Conservation (phyloP, 53 echinoderm and acorn worm genomes). For the Arbacia lixula region DNA sequence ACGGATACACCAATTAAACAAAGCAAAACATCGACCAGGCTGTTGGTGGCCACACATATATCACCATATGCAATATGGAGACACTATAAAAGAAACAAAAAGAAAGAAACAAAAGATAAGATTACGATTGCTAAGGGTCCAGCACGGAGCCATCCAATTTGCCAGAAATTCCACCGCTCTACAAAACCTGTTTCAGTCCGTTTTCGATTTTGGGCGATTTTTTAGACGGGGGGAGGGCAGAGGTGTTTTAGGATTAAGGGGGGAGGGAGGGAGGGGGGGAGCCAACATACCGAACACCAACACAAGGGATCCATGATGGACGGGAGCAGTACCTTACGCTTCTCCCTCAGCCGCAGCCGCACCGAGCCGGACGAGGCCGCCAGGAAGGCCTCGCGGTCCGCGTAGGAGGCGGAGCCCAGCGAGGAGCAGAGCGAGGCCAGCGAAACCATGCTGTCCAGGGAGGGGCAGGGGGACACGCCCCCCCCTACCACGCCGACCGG, state of each 20-base stretch:
- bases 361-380: conserved; percentile 38
- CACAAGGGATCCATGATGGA: conserved; percentile 55
- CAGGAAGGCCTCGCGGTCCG: conserved; percentile 53
- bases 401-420: conserved; percentile 58
- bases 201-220: neutral
- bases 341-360: conserved; percentile 48
- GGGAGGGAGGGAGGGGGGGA: conserved; percentile 15
- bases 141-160: conserved; percentile 13
- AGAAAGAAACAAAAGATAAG: too few species aligned
- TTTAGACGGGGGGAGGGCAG: neutral
- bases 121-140: conserved; percentile 8
- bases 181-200: too few species aligned
- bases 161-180: conserved; percentile 2
- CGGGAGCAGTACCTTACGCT: conserved; percentile 47
- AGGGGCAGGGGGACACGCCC: conserved; percentile 69
- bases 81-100: conserved; percentile 5
- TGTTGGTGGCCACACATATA: too few species aligned
- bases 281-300: conserved; percentile 61
- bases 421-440: conserved; percentile 68
- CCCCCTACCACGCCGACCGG: conserved; percentile 7
- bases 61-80: conserved; percentile 14
- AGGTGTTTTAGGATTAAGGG: too few species aligned
- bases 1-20: too few species aligned
- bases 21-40: too few species aligned
- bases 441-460: conserved; percentile 66